Percentiles rank a stretch among this genome's conserved stretches.
Evolutionary conservation across 2,113 vertebrate species (phyloP).

Genomic region (Ploceus nigricollis): DNA sequence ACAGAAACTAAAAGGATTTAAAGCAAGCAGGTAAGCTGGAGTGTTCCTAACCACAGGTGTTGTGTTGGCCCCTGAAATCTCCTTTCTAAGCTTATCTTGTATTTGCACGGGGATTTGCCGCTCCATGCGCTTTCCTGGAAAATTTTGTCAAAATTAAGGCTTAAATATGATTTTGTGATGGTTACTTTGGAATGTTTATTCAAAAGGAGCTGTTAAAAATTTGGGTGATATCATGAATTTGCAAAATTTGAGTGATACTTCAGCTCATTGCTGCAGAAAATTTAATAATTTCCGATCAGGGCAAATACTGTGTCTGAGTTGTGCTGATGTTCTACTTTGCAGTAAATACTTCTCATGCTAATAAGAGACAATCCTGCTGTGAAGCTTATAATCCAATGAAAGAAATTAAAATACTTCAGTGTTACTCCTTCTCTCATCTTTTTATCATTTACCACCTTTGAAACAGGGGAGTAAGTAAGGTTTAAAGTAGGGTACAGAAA

Average conservation of each 20-base stretch:
- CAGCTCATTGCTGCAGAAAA: not conserved
- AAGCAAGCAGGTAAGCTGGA: slow-evolving; percentile 92
- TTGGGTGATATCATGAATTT: not conserved
- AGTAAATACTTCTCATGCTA: not conserved
- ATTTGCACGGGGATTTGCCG: not conserved
- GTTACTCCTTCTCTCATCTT: not conserved
- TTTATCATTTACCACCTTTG: not conserved
- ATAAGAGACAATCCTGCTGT: not conserved
- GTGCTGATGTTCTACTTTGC: not conserved
- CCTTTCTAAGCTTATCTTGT: not conserved
- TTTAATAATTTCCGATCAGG: not conserved
- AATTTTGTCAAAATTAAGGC: not conserved
- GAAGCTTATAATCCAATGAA: not conserved
- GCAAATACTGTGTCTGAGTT: not conserved
- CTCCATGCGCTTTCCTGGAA: rapidly evolving
- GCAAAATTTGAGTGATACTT: not conserved
- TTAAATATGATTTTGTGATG: not conserved
- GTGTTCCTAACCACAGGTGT: not conserved
- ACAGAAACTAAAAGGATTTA: slow-evolving; percentile 99
- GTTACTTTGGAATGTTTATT: not conserved
- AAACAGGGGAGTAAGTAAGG: not conserved
- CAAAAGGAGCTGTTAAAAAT: not conserved
- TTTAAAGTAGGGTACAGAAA: not conserved
- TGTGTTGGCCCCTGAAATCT: not conserved
- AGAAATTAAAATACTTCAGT: not conserved